Conservation (phyloP, 2,113 vertebrate species). For the Neotoma lepida region DNA sequence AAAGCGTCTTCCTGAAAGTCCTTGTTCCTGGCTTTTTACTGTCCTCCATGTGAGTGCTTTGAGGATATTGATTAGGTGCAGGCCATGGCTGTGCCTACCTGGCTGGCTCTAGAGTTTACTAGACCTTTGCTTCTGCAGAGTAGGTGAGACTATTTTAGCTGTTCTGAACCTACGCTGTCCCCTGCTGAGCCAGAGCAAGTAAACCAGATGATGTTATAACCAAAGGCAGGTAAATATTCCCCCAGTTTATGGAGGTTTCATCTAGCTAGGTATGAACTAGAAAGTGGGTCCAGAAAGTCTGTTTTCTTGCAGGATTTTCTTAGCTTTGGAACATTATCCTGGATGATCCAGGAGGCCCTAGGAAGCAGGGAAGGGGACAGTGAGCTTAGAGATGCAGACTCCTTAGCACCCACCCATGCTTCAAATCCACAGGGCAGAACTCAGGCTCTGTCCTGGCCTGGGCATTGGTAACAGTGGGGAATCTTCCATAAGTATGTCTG, state of each 20-base stretch:
- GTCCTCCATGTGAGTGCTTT: not conserved
- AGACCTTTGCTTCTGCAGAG: not conserved
- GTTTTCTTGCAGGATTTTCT: not conserved
- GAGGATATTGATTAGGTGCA: not conserved
- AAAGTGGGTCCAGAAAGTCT: not conserved
- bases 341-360: not conserved
- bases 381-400: not conserved
- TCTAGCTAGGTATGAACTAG: not conserved
- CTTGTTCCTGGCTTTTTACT: not conserved
- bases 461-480: not conserved
- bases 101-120: not conserved
- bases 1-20: slow-evolving; percentile 26
- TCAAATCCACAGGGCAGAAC: too few species aligned
- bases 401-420: not conserved
- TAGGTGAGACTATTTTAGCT: not conserved
- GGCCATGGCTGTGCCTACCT: not conserved
- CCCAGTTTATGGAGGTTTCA: too few species aligned
- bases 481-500: not conserved
- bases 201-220: not conserved
- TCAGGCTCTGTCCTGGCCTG: not conserved
- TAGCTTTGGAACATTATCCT: not conserved
- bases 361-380: not conserved
- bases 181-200: not conserved
- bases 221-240: not conserved
- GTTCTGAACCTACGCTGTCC: not conserved